These are phyloP conservation scores for Chironomus riparius DNA, from an alignment of 2,888 invertebrate species.

Conservation along the genomic window DNA sequence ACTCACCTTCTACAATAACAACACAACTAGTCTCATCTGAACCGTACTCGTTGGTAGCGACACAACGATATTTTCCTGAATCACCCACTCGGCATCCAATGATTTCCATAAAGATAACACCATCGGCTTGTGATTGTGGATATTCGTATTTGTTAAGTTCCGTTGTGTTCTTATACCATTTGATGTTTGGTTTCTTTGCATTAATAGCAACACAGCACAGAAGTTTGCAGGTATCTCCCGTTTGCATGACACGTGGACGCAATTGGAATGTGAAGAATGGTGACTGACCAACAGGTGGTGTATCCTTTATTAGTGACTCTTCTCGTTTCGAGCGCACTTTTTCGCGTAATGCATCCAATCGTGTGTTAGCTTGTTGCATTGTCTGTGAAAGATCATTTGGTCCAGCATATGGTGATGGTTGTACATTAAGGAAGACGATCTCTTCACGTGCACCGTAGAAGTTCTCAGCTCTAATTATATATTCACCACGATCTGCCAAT, in stretches of 20 bases:
- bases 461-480: slow-evolving; percentile 93
- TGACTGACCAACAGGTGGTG: slow-evolving; percentile 41
- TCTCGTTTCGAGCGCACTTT: slow-evolving; percentile 67
- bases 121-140: slow-evolving; percentile 83
- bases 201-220: slow-evolving; percentile 76
- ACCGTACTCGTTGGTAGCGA: slow-evolving; percentile 89
- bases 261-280: slow-evolving; percentile 98
- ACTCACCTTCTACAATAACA: slow-evolving; percentile 85
- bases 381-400: slow-evolving; percentile 45
- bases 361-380: slow-evolving; percentile 48
- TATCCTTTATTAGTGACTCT: slow-evolving; percentile 61
- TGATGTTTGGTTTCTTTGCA: slow-evolving; percentile 92
- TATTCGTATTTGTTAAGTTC: slow-evolving; percentile 88
- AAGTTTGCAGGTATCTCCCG: slow-evolving; percentile 91
- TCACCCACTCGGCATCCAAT: slow-evolving; percentile 88
- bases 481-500: slow-evolving; percentile 93
- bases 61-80: slow-evolving; percentile 92
- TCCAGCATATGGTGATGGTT: slow-evolving; percentile 51
- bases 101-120: slow-evolving; percentile 95
- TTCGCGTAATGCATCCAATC: slow-evolving; percentile 55
- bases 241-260: slow-evolving; percentile 96
- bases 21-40: slow-evolving; percentile 92
- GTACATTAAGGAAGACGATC: slow-evolving; percentile 92
- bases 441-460: slow-evolving; percentile 93
- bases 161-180: slow-evolving; percentile 84